These are phyloP conservation scores for Apis laboriosa DNA, from an alignment of 1,140 invertebrate genomes.

Conservation along the genomic window DNA sequence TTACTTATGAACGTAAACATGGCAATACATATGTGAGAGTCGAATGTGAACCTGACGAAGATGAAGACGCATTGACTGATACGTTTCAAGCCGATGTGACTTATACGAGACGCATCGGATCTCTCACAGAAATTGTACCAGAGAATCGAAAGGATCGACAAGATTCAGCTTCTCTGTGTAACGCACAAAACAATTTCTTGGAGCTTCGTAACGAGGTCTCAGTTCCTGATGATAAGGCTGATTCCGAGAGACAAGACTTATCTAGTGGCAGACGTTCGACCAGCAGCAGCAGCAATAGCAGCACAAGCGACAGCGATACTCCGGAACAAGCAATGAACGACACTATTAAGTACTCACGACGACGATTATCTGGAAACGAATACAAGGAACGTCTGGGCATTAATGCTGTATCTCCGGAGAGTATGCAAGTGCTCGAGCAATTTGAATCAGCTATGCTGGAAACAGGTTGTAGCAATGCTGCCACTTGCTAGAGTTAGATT, in stretches of 20 bases:
- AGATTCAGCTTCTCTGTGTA: conserved; percentile 40
- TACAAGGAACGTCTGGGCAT: conserved; percentile 56
- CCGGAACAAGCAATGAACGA: conserved; percentile 57
- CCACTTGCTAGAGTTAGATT: conserved; percentile 62
- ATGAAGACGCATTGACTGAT: conserved; percentile 3
- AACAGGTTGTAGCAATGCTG: conserved; percentile 58
- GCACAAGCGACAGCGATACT: conserved; percentile 53
- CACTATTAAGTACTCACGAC: conserved; percentile 41
- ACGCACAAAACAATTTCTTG: conserved; percentile 61
- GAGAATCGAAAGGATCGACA: conserved; percentile 54
- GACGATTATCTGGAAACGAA: conserved; percentile 26
- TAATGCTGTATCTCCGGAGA: conserved; percentile 61
- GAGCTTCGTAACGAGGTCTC: conserved; percentile 61
- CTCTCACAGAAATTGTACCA: conserved; percentile 19
- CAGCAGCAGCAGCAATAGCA: conserved; percentile 37
- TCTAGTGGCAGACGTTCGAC: conserved; percentile 48
- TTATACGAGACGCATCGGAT: conserved; percentile 16
- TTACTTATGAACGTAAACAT: conserved; percentile 37
- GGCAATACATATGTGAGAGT: not conserved
- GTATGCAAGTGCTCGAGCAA: conserved; percentile 65
- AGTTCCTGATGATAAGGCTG: conserved; percentile 74
- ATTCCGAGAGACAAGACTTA: conserved; percentile 69
- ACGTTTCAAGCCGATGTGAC: conserved; percentile 22
- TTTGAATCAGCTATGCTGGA: conserved; percentile 67
- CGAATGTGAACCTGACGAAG: conserved; percentile 9